Evolutionary conservation across 2,888 invertebrate species (phyloP).

Genomic region (Aproaerema taeniolella): DNA sequence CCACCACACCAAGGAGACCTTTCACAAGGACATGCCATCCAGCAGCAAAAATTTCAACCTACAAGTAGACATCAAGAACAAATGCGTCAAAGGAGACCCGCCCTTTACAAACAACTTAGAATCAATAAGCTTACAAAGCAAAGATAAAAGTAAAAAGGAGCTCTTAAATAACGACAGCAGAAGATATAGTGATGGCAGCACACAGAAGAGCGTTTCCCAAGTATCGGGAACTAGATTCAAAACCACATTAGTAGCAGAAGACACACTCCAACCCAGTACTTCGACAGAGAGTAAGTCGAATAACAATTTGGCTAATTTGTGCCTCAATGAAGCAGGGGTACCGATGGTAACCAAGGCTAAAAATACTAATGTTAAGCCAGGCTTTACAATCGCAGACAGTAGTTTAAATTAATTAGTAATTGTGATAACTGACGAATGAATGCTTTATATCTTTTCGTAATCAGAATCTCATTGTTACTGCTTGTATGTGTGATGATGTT

Average conservation of each 20-base stretch:
- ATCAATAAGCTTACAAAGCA: slow-evolving; percentile 43
- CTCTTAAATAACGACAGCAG: slow-evolving; percentile 55
- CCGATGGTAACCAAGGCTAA: slow-evolving; percentile 59
- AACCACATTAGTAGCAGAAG: slow-evolving; percentile 59
- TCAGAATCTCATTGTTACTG: too few species aligned
- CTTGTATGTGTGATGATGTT: too few species aligned
- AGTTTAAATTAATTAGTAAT: slow-evolving; percentile 14
- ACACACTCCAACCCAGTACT: slow-evolving; percentile 38
- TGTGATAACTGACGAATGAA: slow-evolving; percentile 2
- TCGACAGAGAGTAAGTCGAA: slow-evolving; percentile 40
- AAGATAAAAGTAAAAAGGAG: slow-evolving; percentile 45
- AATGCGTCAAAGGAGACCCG: slow-evolving; percentile 44
- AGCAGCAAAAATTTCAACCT: slow-evolving; percentile 63
- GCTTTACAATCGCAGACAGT: slow-evolving; percentile 50
- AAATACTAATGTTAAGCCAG: slow-evolving; percentile 46
- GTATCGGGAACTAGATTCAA: slow-evolving; percentile 54
- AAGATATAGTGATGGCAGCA: slow-evolving; percentile 59
- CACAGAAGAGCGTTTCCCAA: slow-evolving; percentile 42
- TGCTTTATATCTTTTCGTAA: too few species aligned
- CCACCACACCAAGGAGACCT: slow-evolving; percentile 55
- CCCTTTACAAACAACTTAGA: slow-evolving; percentile 40
- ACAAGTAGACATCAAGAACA: slow-evolving; percentile 44
- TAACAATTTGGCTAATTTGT: slow-evolving; percentile 28
- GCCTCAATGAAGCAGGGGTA: slow-evolving; percentile 21
- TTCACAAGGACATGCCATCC: slow-evolving; percentile 61